Percentiles rank a stretch among this genome's conserved stretches.
These are phyloP conservation scores for Tadarida brasiliensis DNA, from an alignment of 2,797 vertebrate genomes.

Conservation along the genomic window DNA sequence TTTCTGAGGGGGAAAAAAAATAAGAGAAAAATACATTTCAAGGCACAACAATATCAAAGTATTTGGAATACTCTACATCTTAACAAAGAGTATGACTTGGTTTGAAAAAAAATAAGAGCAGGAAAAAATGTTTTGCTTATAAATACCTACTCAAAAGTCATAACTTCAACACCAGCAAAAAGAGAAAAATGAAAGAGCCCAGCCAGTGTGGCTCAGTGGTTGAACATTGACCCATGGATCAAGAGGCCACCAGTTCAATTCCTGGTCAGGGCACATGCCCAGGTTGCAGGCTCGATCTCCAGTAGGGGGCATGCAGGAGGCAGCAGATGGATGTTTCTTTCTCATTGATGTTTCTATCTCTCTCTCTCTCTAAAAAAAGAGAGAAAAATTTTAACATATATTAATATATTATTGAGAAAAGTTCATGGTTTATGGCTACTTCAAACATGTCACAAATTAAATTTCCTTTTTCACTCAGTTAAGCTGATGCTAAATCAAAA, in stretches of 20 bases:
- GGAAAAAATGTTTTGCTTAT: conserved; percentile 16
- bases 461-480: conserved; percentile 56
- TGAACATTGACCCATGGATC: too few relatives aligned
- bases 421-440: not conserved
- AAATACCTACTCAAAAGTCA: conserved; percentile 34
- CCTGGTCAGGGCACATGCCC: too few relatives aligned
- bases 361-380: too few relatives aligned
- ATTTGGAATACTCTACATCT: conserved; percentile 27
- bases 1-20: not conserved
- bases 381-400: not conserved
- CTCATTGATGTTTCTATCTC: too few relatives aligned
- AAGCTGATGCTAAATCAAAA: conserved; percentile 53
- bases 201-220: too few relatives aligned
- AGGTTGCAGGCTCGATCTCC: too few relatives aligned
- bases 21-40: not conserved
- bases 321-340: too few relatives aligned
- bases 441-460: conserved; percentile 29
- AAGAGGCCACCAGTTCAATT: too few relatives aligned
- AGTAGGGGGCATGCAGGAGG: too few relatives aligned
- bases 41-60: conserved; percentile 27
- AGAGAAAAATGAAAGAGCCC: not conserved
- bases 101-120: conserved; percentile 51
- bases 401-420: not conserved
- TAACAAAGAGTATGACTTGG: not conserved
- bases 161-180: conserved; percentile 50